These are phyloP conservation scores for Stercorarius parasiticus DNA, from an alignment of 2,113 vertebrate species.

Conservation along the genomic window DNA sequence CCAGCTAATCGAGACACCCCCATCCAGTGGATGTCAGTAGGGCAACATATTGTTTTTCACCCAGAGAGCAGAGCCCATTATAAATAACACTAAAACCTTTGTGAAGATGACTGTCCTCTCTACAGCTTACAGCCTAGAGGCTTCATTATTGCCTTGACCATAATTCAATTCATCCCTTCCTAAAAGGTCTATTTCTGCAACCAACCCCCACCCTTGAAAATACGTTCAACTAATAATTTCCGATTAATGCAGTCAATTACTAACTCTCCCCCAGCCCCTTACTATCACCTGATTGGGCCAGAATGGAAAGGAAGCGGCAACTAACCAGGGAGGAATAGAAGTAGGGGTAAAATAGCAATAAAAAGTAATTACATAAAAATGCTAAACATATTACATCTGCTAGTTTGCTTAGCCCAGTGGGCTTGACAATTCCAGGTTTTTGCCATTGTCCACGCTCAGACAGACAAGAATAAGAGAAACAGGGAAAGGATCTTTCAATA, in stretches of 20 bases:
- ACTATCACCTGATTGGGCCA: conserved; percentile 47
- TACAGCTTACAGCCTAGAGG: conserved; percentile 58
- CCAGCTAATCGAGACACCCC: background rate
- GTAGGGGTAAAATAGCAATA: conserved; percentile 74
- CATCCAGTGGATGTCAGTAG: conserved; percentile 1
- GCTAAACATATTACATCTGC: conserved; percentile 81
- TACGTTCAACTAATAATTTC: conserved; percentile 73
- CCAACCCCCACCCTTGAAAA: conserved; percentile 49
- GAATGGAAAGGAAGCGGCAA: conserved; percentile 46
- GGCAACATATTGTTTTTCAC: conserved; percentile 21
- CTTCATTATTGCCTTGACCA: conserved; percentile 59
- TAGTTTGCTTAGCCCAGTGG: conserved; percentile 75
- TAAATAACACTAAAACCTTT: conserved; percentile 46
- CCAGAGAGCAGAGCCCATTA: background rate
- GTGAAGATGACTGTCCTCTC: conserved; percentile 60
- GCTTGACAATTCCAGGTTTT: conserved; percentile 68
- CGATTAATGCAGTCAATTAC: conserved; percentile 74
- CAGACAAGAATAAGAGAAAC: conserved; percentile 68
- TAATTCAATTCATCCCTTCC: conserved; percentile 69
- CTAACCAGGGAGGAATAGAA: conserved; percentile 55
- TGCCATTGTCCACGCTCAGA: conserved; percentile 67
- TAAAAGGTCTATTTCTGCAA: conserved; percentile 67
- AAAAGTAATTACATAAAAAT: conserved; percentile 85
- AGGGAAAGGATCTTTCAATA: conserved; percentile 69
- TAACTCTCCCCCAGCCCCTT: conserved; percentile 50